A percentile compares a stretch with the other conserved stretches of the same genome.
These are phyloP conservation scores for Andinoacara biseriatus DNA, from an alignment of 2,113 vertebrate species.

Conservation along the genomic window DNA sequence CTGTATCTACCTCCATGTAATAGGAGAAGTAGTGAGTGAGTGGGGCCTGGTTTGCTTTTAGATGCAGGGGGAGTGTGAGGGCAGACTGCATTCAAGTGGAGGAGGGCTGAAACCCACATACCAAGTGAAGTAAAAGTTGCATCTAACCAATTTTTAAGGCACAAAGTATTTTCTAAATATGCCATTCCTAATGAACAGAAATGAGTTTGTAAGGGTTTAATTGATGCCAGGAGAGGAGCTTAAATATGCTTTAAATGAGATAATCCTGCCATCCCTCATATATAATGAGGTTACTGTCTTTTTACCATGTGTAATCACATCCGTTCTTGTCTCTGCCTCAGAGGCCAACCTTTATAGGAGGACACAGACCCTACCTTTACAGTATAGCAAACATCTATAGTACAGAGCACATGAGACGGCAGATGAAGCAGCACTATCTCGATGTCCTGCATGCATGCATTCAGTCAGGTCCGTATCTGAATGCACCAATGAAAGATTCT, in stretches of 20 bases:
- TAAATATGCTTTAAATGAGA: accelerated
- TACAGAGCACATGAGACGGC: constrained; percentile 69
- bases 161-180: neutral
- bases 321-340: constrained; percentile 21
- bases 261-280: neutral
- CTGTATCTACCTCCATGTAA: neutral
- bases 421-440: constrained; percentile 80
- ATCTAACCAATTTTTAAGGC: neutral
- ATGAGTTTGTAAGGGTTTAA: neutral
- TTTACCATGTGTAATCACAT: neutral
- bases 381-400: constrained; percentile 79
- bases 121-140: neutral
- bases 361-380: constrained; percentile 75
- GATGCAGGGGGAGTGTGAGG: neutral
- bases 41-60: constrained; percentile 7
- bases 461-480: constrained; percentile 39
- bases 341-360: constrained; percentile 74
- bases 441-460: constrained; percentile 52
- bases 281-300: neutral
- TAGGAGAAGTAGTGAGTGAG: neutral
- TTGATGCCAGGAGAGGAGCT: neutral
- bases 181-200: neutral
- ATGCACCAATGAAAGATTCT: neutral
- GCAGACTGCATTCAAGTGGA: neutral
- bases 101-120: neutral